phyloP scores from a whole-genome alignment of 1,140 invertebrate genomes.

The Zophobas atratus region DNA sequence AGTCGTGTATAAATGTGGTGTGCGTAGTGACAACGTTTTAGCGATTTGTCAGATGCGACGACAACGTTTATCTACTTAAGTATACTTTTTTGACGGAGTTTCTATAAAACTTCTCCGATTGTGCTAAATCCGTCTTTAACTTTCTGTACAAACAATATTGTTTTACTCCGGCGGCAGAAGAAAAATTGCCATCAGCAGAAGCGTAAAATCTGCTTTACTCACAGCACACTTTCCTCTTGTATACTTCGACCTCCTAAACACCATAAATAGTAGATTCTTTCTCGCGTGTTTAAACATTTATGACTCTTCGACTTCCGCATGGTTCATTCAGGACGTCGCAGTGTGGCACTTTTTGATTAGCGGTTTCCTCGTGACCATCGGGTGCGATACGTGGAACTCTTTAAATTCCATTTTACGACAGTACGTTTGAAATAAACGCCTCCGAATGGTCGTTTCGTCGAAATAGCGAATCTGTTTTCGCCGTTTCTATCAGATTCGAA shows the following conservation, averaged over 20 bases:
- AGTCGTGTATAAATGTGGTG: no score
- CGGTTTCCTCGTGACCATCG: conserved; percentile 5
- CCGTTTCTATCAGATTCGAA: conserved; percentile 16
- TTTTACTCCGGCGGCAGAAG: not conserved
- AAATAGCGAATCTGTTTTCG: conserved; percentile 40
- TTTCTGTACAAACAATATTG: no score
- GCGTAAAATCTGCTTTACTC: not conserved
- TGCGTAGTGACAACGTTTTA: no score
- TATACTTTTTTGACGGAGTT: no score
- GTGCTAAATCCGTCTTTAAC: no score
- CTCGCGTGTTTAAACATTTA: conserved; percentile 9
- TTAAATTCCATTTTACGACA: conserved; percentile 27
- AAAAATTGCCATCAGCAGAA: not conserved
- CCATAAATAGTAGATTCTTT: conserved; percentile 26
- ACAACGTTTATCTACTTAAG: no score
- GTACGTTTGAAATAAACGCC: conserved; percentile 35
- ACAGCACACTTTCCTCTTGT: not conserved
- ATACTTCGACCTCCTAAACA: conserved; percentile 12
- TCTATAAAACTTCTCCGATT: no score
- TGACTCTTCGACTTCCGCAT: not conserved
- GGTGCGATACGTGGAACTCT: conserved; percentile 1
- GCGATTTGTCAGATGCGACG: no score
- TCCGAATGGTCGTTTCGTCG: conserved; percentile 17
- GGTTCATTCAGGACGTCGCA: not conserved
- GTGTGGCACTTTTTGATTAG: conserved; percentile 8